A percentile compares a stretch with the other conserved stretches of the same genome.
Evolutionary conservation across 2,113 vertebrate species (phyloP).

Genomic region (Noctilio leporinus): DNA sequence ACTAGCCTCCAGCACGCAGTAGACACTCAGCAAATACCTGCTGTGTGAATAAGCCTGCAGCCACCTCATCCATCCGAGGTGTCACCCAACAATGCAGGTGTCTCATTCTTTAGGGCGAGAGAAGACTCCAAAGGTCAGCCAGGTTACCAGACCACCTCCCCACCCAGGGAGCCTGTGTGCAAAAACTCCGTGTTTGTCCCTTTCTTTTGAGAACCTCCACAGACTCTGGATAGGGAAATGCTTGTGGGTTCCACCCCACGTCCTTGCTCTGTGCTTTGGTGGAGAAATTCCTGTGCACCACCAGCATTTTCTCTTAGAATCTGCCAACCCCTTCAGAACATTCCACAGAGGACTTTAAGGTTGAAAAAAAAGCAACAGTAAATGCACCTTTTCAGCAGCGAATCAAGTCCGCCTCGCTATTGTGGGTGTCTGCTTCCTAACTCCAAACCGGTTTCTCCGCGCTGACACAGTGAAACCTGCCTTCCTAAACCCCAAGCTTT

Average conservation of each 20-base stretch:
- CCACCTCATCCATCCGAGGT: not conserved
- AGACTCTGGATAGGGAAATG: not conserved
- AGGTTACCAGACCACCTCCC: not conserved
- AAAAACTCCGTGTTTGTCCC: not conserved
- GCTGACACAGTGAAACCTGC: conserved; percentile 8
- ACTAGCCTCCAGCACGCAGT: not conserved
- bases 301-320: not conserved
- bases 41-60: not conserved
- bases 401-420: not conserved
- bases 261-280: not conserved
- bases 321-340: not conserved
- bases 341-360: not conserved
- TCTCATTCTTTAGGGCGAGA: not conserved
- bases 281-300: not conserved
- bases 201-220: not conserved
- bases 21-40: not conserved
- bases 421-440: not conserved
- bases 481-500: not conserved
- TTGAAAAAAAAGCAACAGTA: not conserved
- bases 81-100: not conserved
- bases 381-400: not conserved
- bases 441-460: not conserved
- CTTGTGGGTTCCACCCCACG: not conserved
- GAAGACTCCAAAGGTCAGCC: not conserved
- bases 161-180: not conserved